A percentile compares a stretch with the other conserved stretches of the same genome.
phyloP scores from a whole-genome alignment of 2,113 vertebrate genomes.

The Laticauda colubrina region DNA sequence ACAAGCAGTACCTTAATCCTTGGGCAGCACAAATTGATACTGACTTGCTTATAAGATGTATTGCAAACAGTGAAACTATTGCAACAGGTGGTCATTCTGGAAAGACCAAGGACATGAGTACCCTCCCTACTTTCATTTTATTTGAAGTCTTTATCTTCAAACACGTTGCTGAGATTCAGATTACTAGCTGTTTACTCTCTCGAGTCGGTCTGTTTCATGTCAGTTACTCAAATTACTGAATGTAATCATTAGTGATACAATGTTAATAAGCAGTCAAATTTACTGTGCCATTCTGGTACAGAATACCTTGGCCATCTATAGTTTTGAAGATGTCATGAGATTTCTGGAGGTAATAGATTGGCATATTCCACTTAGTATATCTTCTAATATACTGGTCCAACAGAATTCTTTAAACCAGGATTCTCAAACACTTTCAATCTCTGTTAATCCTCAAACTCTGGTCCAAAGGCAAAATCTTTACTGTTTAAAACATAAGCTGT shows the following conservation, averaged over 20 bases:
- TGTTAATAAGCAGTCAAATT: background rate
- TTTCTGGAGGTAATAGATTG: background rate
- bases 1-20: background rate
- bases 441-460: background rate
- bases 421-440: background rate
- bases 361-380: background rate
- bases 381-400: background rate
- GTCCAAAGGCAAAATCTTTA: background rate
- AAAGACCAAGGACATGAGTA: background rate
- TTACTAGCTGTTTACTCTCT: background rate
- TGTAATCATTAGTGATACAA: background rate
- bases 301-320: background rate
- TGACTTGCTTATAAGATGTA: background rate
- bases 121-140: background rate
- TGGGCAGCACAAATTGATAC: background rate
- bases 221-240: background rate
- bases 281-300: background rate
- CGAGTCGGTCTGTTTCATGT: background rate
- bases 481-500: background rate
- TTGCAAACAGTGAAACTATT: background rate
- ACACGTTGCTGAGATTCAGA: background rate
- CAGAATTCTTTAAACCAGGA: background rate
- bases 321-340: background rate
- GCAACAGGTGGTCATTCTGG: background rate
- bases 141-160: slow-evolving; percentile 25